Evolutionary conservation across 2,113 vertebrate species (phyloP).

Genomic region (Zosterops pallidus): DNA sequence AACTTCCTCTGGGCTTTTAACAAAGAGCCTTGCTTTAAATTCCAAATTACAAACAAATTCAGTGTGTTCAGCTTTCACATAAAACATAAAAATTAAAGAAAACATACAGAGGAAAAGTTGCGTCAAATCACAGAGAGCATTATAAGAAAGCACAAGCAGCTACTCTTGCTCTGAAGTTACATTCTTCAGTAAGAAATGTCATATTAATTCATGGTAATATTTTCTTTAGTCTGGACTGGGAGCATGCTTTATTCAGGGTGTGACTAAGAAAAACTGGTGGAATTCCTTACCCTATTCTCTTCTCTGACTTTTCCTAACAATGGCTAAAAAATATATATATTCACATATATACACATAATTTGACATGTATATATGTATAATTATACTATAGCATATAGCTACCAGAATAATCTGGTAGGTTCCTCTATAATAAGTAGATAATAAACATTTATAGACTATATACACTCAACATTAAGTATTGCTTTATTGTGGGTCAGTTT

Average conservation of each 20-base stretch:
- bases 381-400: neutral
- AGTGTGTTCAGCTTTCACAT: conserved; percentile 49
- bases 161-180: conserved; percentile 5
- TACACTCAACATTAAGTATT: neutral
- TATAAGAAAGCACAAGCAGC: neutral
- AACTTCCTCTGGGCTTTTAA: conserved; percentile 71
- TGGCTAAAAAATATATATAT: neutral
- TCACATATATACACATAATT: neutral
- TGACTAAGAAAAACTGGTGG: neutral
- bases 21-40: conserved; percentile 63
- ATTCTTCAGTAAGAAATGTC: neutral
- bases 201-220: neutral
- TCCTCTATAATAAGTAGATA: neutral
- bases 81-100: conserved; percentile 55
- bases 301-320: neutral
- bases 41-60: conserved; percentile 67
- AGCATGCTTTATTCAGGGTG: neutral
- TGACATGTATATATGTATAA: neutral
- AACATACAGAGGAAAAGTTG: conserved; percentile 30
- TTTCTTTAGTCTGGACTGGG: neutral
- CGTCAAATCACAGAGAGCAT: conserved; percentile 25
- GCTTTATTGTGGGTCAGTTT: neutral
- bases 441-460: neutral
- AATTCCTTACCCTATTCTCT: neutral
- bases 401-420: neutral